Evolutionary conservation across 2,113 vertebrate genomes (phyloP).

Genomic region (Siniperca chuatsi): DNA sequence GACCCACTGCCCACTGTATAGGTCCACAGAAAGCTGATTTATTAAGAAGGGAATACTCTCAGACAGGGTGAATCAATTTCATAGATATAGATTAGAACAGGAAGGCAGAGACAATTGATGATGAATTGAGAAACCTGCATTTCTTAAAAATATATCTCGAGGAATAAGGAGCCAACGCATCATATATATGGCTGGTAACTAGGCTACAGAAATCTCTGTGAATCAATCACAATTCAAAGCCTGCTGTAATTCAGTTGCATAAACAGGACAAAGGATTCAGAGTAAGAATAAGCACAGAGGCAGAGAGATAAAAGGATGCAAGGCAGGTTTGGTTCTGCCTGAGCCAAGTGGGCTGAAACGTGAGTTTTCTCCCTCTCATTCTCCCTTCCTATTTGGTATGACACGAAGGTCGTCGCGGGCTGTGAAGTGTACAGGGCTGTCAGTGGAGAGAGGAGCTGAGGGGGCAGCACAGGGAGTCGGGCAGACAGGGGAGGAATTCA

Average conservation of each 20-base stretch:
- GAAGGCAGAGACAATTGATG: slow-evolving; percentile 35
- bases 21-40: slow-evolving; percentile 61
- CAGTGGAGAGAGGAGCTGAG: slow-evolving; percentile 47
- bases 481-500: slow-evolving; percentile 56
- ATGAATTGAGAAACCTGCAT: slow-evolving; percentile 26
- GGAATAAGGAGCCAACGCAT: slow-evolving; percentile 13
- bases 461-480: slow-evolving; percentile 37
- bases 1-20: slow-evolving; percentile 51
- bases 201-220: background rate
- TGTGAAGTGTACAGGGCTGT: slow-evolving; percentile 65
- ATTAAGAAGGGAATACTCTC: slow-evolving; percentile 66
- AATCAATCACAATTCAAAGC: slow-evolving; percentile 7
- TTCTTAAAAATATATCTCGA: slow-evolving; percentile 17
- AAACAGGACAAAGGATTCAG: slow-evolving; percentile 4
- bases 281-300: background rate
- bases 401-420: slow-evolving; percentile 52
- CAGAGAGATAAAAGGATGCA: background rate
- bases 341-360: slow-evolving; percentile 18
- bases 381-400: slow-evolving; percentile 42
- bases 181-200: slow-evolving; percentile 5
- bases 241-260: background rate
- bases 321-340: slow-evolving; percentile 10
- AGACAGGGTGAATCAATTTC: slow-evolving; percentile 64
- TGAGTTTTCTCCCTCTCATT: slow-evolving; percentile 24
- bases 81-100: slow-evolving; percentile 51